phyloP scores from a whole-genome alignment of 2,797 vertebrate genomes.

The Amazona ochrocephala region DNA sequence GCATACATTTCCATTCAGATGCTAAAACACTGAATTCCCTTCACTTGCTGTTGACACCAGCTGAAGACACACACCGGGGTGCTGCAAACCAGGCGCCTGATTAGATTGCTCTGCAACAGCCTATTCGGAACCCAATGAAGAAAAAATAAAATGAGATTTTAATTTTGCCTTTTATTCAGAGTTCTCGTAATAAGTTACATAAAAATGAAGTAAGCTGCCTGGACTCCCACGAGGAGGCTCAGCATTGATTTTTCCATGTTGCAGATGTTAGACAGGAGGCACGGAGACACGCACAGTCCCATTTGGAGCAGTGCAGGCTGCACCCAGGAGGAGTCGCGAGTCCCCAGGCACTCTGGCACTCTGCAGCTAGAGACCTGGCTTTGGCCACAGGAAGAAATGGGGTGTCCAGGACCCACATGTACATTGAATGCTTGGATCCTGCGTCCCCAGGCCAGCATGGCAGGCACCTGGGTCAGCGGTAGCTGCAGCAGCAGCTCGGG shows the following conservation, averaged over 20 bases:
- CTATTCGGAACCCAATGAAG: not conserved
- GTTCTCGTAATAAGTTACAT: slow-evolving; percentile 18
- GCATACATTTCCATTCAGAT: slow-evolving; percentile 5
- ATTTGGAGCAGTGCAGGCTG: not conserved
- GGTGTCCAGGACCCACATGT: not conserved
- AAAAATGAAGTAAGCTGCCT: slow-evolving; percentile 32
- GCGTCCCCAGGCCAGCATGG: fast-evolving
- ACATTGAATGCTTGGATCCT: fast-evolving
- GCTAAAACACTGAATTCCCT: not conserved
- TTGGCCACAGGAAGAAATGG: not conserved
- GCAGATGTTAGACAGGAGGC: not conserved
- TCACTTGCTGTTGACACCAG: not conserved
- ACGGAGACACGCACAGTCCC: not conserved
- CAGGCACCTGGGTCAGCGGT: not conserved
- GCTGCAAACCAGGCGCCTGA: not conserved
- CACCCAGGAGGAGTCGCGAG: not conserved
- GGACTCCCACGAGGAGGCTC: not conserved
- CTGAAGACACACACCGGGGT: not conserved
- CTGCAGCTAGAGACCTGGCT: not conserved
- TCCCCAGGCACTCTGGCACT: not conserved
- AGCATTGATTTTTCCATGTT: not conserved
- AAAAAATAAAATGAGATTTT: slow-evolving; percentile 15
- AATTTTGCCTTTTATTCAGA: slow-evolving; percentile 37
- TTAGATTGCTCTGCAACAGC: not conserved
- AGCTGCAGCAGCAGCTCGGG: not conserved